Base-by-base conservation (phyloP, 2,797 vertebrate species). In the Sciurus vulgaris region DNA sequence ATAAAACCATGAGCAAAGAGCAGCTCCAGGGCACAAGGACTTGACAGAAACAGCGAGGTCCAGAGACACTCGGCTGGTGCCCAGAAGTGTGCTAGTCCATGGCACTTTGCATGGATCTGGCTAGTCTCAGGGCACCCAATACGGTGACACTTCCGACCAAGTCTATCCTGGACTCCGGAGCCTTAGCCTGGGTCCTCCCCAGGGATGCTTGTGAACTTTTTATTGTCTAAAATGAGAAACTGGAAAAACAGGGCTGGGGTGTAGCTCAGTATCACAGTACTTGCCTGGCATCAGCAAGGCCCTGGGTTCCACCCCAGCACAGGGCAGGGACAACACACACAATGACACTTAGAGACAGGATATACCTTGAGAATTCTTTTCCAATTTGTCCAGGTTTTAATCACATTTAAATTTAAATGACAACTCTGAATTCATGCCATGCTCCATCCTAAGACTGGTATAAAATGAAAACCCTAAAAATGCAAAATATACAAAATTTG, bases 331-430 rank as follows among this genome's bases (percentile, higher is more conserved):
- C 7, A 20, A 22, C 20, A 56, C 54, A 56, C 54, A 56, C 54
- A 56, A 22, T 20, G 8, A 56, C 54, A 56, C 54, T 22, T 56
- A 56, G 54, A 22, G 91, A 78, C 2, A 85, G 77, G 30, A 87
- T 97, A 97, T 99, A 99, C 99, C 99, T 99, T 99, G 98, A 98
- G 98, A 99, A 97, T 97, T 98, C 97, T 98, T 98, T 98, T 99
- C 99, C 98, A 99, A 98, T 98, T 96, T 97, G 97, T 99, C 98
- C 98, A 98, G 99, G 98, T 98, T 99, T 98, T 98, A 98, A 97
- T 99, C 98, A 98, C 98, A 98, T 96, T 98, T 98, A 97, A 98
- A 98, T 96, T 98, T 97, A 98, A 98, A 97, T 98, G 98, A 98
- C 90, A 98, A 97, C 98, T 98, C 98, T 98, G 99, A 98, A 97